Evolutionary conservation across 1,140 invertebrate species (phyloP).

Genomic region (Diorhabda elongata): DNA sequence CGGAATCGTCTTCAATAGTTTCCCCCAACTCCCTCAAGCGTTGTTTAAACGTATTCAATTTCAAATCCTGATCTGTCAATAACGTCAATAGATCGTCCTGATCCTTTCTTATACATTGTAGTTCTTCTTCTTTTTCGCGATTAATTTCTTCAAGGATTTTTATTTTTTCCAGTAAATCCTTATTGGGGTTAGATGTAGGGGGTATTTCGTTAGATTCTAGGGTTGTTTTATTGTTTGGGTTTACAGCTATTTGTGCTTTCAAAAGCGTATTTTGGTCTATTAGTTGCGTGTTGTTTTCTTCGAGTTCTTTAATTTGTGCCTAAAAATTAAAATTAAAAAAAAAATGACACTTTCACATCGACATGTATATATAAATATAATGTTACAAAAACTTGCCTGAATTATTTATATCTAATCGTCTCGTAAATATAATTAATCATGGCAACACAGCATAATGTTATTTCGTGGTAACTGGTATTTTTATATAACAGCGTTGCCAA

Average conservation of each 20-base stretch:
- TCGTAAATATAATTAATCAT: too few relatives aligned
- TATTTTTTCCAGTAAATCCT: constrained; percentile 32
- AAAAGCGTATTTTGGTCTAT: constrained; percentile 85
- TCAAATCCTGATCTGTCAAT: constrained; percentile 77
- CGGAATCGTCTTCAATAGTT: constrained; percentile 52
- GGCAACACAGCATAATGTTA: too few relatives aligned
- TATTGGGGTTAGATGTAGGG: constrained; percentile 28
- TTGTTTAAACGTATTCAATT: constrained; percentile 67
- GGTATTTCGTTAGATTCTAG: constrained; percentile 28
- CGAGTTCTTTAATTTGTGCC: constrained; percentile 66
- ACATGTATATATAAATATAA: too few relatives aligned
- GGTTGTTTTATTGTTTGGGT: constrained; percentile 31
- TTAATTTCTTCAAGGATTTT: constrained; percentile 34
- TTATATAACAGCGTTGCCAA: too few relatives aligned
- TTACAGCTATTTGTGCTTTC: constrained; percentile 64
- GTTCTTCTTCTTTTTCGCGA: constrained; percentile 51
- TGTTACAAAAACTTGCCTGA: too few relatives aligned
- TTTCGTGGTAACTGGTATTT: too few relatives aligned
- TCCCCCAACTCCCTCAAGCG: constrained; percentile 66
- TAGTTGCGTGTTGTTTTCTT: constrained; percentile 68
- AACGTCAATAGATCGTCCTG: constrained; percentile 87
- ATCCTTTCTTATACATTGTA: constrained; percentile 75
- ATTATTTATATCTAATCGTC: too few relatives aligned
- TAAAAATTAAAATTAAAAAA: constrained; percentile 43
- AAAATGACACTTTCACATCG: too few relatives aligned